Conservation (phyloP, 2,888 invertebrate genomes). For the Euphydryas editha region DNA sequence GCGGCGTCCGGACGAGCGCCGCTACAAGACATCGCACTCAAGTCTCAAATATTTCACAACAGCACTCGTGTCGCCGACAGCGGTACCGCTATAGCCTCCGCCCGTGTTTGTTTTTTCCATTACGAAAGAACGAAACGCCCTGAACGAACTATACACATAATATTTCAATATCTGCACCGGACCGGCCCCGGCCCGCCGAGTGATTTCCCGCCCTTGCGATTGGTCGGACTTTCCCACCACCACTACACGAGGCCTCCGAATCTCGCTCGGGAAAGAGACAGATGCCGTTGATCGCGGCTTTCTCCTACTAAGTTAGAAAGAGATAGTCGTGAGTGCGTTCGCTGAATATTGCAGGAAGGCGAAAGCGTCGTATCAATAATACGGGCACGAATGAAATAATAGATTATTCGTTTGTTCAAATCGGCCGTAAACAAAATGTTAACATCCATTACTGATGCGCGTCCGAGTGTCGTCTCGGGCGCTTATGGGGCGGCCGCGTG, state of each 20-base stretch:
- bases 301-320: slow-evolving; percentile 45
- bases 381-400: slow-evolving; percentile 83
- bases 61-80: slow-evolving; percentile 68
- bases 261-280: slow-evolving; percentile 55
- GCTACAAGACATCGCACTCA: slow-evolving; percentile 82
- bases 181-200: slow-evolving; percentile 69
- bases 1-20: slow-evolving; percentile 73
- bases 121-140: slow-evolving; percentile 78
- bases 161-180: slow-evolving; percentile 77
- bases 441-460: slow-evolving; percentile 78
- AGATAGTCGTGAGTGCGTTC: slow-evolving; percentile 55
- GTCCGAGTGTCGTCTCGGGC: slow-evolving; percentile 52
- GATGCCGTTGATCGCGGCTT: slow-evolving; percentile 22
- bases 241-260: slow-evolving; percentile 68
- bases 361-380: slow-evolving; percentile 80
- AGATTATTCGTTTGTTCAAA: slow-evolving; percentile 83
- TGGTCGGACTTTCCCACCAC: slow-evolving; percentile 54
- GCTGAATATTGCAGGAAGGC: slow-evolving; percentile 74
- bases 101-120: slow-evolving; percentile 80
- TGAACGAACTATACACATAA: slow-evolving; percentile 68
- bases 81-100: slow-evolving; percentile 49
- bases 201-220: slow-evolving; percentile 69
- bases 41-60: slow-evolving; percentile 71
- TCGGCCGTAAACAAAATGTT: slow-evolving; percentile 82
- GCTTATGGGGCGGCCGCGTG: slow-evolving; percentile 43